Evolutionary conservation across 2,888 invertebrate species (phyloP).

Genomic region (Drosophila imparisetae): DNA sequence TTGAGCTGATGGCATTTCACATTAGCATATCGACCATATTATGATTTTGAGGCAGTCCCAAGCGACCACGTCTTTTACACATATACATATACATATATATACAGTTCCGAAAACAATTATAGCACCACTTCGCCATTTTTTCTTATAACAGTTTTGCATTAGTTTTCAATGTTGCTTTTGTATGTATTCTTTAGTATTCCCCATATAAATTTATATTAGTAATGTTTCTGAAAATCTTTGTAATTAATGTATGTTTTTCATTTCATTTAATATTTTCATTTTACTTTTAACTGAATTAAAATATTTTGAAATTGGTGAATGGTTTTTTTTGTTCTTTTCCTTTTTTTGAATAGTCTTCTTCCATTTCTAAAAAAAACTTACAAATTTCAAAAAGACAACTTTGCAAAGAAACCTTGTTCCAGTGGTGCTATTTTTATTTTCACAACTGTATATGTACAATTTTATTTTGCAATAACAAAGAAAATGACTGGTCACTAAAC

Average conservation of each 20-base stretch:
- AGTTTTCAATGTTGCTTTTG: background rate
- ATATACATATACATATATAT: background rate
- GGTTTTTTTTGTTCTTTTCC: rapidly evolving
- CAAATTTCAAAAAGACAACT: background rate
- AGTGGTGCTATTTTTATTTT: background rate
- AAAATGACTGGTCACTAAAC: constrained; percentile 36
- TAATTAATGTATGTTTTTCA: background rate
- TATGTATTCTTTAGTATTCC: background rate
- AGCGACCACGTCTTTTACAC: background rate
- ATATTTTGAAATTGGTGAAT: background rate
- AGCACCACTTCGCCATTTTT: background rate
- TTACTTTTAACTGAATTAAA: background rate
- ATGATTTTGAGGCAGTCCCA: constrained; percentile 63
- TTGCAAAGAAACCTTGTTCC: rapidly evolving
- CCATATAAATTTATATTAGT: background rate
- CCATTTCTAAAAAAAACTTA: background rate
- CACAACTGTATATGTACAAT: background rate
- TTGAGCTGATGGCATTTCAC: constrained; percentile 47
- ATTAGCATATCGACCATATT: constrained; percentile 50
- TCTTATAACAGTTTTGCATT: background rate
- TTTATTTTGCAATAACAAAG: constrained; percentile 26
- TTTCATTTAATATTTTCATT: no score
- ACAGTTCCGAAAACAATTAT: background rate
- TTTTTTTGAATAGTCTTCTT: background rate
- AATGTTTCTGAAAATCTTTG: background rate